A percentile compares a stretch with the other conserved stretches of the same genome.
phyloP scores from a whole-genome alignment of 1,140 invertebrate species.

The Lysiphlebus fabarum region DNA sequence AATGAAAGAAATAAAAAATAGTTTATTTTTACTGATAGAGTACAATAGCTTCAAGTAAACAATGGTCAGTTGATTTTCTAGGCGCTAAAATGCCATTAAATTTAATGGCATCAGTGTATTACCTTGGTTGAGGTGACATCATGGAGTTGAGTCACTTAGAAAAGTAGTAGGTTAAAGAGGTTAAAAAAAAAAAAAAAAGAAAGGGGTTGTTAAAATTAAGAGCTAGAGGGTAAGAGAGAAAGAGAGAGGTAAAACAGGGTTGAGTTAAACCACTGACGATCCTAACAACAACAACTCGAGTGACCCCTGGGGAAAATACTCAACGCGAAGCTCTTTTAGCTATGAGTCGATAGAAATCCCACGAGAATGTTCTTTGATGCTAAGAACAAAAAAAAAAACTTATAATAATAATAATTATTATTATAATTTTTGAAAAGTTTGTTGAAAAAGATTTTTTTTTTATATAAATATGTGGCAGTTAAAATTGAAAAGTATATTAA shows the following conservation, averaged over 20 bases:
- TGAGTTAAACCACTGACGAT: neutral
- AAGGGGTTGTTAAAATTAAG: neutral
- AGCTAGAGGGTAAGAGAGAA: neutral
- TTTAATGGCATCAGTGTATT: slow-evolving; percentile 25
- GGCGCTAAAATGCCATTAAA: slow-evolving; percentile 26
- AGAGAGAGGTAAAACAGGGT: too few relatives aligned
- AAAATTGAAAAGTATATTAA: too few relatives aligned
- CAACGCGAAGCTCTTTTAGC: too few relatives aligned
- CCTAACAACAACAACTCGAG: neutral
- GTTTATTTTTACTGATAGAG: neutral
- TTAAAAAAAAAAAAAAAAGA: neutral
- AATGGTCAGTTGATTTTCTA: neutral
- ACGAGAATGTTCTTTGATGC: too few relatives aligned
- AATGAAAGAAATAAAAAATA: slow-evolving; percentile 2
- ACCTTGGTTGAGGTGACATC: slow-evolving; percentile 5
- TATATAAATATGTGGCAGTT: too few relatives aligned
- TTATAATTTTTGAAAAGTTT: too few relatives aligned
- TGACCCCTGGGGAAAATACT: neutral
- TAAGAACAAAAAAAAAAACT: too few relatives aligned
- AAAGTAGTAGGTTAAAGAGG: neutral
- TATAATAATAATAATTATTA: too few relatives aligned
- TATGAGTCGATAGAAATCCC: too few relatives aligned
- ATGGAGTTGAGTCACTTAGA: too few relatives aligned
- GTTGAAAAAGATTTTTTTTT: too few relatives aligned
- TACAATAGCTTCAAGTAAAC: neutral